Percentiles rank a stretch among this genome's conserved stretches.
phyloP scores from a whole-genome alignment of 2,888 invertebrate species.

The Tachina lurida region DNA sequence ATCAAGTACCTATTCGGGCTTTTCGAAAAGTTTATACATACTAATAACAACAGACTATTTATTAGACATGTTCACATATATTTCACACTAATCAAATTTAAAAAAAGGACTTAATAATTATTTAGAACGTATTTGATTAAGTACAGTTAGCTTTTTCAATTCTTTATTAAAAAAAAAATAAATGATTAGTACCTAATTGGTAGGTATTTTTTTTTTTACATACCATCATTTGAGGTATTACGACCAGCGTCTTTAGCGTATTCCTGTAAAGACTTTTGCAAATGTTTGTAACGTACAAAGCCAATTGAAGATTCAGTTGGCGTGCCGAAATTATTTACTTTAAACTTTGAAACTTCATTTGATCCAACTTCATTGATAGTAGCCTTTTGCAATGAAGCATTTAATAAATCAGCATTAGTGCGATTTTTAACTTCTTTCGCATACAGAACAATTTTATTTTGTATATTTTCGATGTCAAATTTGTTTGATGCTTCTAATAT shows the following conservation, averaged over 20 bases:
- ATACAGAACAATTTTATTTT: conserved; percentile 50
- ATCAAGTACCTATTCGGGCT: too few species aligned
- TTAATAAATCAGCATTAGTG: background rate
- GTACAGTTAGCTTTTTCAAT: too few species aligned
- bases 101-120: too few species aligned
- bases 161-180: too few species aligned
- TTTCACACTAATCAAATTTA: too few species aligned
- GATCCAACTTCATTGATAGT: background rate
- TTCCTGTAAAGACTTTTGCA: conserved; percentile 32
- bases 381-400: background rate
- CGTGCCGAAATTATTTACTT: background rate
- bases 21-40: too few species aligned
- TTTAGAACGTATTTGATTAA: too few species aligned
- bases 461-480: conserved; percentile 49
- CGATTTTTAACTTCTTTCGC: background rate
- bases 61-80: too few species aligned
- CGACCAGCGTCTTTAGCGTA: conserved; percentile 5
- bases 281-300: conserved; percentile 53
- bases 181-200: too few species aligned
- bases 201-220: too few species aligned
- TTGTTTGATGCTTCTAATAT: conserved; percentile 38
- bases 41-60: too few species aligned
- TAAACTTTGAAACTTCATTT: background rate
- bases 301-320: background rate
- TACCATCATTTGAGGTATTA: background rate